These are phyloP conservation scores for Luidia sarsii DNA, from an alignment of 53 echinoderm and acorn worm species.

Conservation along the genomic window DNA sequence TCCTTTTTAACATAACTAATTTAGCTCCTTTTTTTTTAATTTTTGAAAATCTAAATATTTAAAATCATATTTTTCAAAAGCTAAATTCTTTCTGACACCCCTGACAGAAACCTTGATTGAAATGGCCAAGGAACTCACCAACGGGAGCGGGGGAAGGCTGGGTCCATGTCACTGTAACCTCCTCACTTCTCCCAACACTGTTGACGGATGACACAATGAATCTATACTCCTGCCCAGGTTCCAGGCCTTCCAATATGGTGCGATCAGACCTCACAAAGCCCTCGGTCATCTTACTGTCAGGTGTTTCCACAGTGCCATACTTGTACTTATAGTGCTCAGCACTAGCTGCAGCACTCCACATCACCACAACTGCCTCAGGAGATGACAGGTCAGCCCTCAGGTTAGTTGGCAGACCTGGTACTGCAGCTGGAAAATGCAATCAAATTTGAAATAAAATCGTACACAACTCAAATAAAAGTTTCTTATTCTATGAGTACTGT, in stretches of 20 bases:
- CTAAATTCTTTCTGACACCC: not conserved
- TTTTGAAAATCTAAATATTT: too few relatives aligned
- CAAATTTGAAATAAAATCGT: too few relatives aligned
- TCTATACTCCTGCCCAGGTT: constrained; percentile 9
- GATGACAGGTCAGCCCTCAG: constrained; percentile 3
- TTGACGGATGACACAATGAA: constrained; percentile 22
- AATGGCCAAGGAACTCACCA: too few relatives aligned
- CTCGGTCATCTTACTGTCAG: not conserved
- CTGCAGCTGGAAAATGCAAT: not conserved
- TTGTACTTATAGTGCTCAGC: constrained; percentile 16
- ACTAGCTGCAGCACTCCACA: constrained; percentile 15
- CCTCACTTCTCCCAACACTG: constrained; percentile 1
- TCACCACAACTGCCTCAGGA: constrained; percentile 2
- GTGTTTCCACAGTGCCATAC: not conserved
- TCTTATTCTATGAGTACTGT: too few relatives aligned
- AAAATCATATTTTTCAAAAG: too few relatives aligned
- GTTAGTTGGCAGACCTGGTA: constrained; percentile 10
- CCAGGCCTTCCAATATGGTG: not conserved
- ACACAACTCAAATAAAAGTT: too few relatives aligned
- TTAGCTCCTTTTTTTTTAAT: too few relatives aligned
- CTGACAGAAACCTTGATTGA: too few relatives aligned
- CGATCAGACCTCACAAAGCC: not conserved
- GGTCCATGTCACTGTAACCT: not conserved
- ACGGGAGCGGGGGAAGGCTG: constrained; percentile 19
- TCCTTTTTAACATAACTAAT: too few relatives aligned